These are phyloP conservation scores for Myotis findleyi DNA, from an alignment of 2,797 vertebrate species.

Conservation along the genomic window DNA sequence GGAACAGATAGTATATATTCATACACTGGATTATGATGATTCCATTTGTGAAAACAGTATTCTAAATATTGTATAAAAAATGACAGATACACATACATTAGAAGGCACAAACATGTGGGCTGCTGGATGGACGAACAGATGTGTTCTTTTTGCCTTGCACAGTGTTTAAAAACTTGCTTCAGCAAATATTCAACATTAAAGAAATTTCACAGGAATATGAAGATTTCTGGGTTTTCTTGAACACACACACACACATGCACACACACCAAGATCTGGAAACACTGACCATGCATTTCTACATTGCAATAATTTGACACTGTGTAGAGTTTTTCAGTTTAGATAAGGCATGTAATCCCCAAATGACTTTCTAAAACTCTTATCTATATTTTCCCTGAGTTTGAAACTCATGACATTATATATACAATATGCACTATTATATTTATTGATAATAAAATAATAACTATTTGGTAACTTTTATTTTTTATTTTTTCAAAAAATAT, in stretches of 20 bases:
- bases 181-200: slow-evolving; percentile 45
- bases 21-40: slow-evolving; percentile 14
- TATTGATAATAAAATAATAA: slow-evolving; percentile 35
- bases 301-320: background rate
- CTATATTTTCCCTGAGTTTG: background rate
- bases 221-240: background rate
- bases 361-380: slow-evolving; percentile 11
- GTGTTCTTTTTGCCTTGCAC: slow-evolving; percentile 19
- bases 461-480: background rate
- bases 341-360: background rate
- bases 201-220: slow-evolving; percentile 1
- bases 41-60: background rate
- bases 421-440: background rate
- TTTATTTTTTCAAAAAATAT: no score
- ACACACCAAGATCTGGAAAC: background rate
- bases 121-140: background rate
- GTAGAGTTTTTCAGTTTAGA: background rate
- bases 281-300: background rate
- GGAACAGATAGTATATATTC: background rate
- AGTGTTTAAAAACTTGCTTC: slow-evolving; percentile 31
- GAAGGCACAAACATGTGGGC: background rate
- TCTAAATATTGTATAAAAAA: slow-evolving; percentile 11
- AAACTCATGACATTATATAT: background rate
- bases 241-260: background rate
- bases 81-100: background rate